These are phyloP conservation scores for Pogonocherus hispidulus DNA, from an alignment of 2,888 invertebrate genomes.

Conservation along the genomic window DNA sequence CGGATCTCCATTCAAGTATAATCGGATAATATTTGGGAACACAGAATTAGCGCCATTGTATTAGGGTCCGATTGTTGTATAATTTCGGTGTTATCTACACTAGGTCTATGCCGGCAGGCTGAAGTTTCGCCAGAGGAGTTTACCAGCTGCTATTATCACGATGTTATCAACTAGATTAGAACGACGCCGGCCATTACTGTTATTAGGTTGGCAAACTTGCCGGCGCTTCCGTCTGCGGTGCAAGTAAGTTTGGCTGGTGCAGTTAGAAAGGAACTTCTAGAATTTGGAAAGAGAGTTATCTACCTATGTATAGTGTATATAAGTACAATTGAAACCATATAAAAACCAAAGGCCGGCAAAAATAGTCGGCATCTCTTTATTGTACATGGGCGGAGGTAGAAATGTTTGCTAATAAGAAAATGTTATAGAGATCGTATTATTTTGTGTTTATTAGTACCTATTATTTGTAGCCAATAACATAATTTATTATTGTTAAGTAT, in stretches of 20 bases:
- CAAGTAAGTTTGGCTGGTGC: slow-evolving; percentile 1
- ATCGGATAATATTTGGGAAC: slow-evolving; percentile 17
- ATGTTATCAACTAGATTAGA: slow-evolving; percentile 40
- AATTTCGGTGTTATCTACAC: slow-evolving; percentile 11
- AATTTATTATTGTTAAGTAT: too few relatives aligned
- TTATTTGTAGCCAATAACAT: too few relatives aligned
- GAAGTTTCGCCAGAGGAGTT: slow-evolving; percentile 38
- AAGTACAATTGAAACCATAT: too few relatives aligned
- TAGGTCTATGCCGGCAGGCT: slow-evolving; percentile 10
- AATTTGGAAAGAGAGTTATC: too few relatives aligned
- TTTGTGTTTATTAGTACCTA: too few relatives aligned
- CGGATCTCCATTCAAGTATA: slow-evolving; percentile 10
- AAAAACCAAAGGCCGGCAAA: too few relatives aligned
- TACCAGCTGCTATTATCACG: slow-evolving; percentile 37
- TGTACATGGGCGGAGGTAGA: too few relatives aligned
- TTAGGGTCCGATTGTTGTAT: slow-evolving; percentile 13
- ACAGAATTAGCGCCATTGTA: slow-evolving; percentile 19
- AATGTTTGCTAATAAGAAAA: too few relatives aligned
- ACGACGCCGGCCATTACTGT: slow-evolving; percentile 42
- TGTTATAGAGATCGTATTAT: too few relatives aligned
- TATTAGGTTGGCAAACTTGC: slow-evolving; percentile 41
- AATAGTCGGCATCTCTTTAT: too few relatives aligned
- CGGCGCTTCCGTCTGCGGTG: slow-evolving; percentile 24
- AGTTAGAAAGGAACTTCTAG: too few relatives aligned
- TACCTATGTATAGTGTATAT: too few relatives aligned